A percentile compares a stretch with the other conserved stretches of the same genome.
phyloP scores from a whole-genome alignment of 2,113 vertebrate species.

The Phyllostomus discolor region DNA sequence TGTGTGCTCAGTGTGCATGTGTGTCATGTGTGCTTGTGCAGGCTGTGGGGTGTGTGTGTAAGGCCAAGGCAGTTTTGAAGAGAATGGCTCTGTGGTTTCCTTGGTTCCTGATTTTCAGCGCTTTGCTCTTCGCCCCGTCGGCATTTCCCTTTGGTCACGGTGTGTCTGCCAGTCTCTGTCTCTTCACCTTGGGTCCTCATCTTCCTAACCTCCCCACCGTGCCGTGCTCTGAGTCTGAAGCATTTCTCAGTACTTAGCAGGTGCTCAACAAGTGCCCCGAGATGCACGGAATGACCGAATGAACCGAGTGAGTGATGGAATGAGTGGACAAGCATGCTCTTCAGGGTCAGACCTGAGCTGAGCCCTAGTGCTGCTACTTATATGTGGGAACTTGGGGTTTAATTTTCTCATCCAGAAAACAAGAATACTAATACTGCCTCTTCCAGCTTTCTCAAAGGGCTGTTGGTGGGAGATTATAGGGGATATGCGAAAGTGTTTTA shows the following conservation, averaged over 20 bases:
- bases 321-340: neutral
- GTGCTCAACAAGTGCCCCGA: neutral
- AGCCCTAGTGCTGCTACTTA: neutral
- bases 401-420: slow-evolving; percentile 17
- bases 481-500: slow-evolving; percentile 38
- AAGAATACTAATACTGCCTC: neutral
- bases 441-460: neutral
- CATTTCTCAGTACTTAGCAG: neutral
- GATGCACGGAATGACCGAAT: neutral
- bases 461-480: slow-evolving; percentile 13
- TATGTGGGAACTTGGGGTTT: neutral
- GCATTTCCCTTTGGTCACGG: neutral
- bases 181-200: neutral
- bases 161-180: neutral
- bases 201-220: neutral
- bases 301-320: neutral
- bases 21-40: neutral
- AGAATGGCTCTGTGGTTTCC: neutral
- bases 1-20: neutral
- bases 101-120: neutral
- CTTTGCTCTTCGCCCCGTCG: neutral
- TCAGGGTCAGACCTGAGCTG: neutral
- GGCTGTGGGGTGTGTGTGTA: neutral
- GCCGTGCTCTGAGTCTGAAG: neutral
- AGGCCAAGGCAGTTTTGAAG: neutral